Evolutionary conservation across 2,797 vertebrate genomes (phyloP).

Genomic region (Pristis pectinata): DNA sequence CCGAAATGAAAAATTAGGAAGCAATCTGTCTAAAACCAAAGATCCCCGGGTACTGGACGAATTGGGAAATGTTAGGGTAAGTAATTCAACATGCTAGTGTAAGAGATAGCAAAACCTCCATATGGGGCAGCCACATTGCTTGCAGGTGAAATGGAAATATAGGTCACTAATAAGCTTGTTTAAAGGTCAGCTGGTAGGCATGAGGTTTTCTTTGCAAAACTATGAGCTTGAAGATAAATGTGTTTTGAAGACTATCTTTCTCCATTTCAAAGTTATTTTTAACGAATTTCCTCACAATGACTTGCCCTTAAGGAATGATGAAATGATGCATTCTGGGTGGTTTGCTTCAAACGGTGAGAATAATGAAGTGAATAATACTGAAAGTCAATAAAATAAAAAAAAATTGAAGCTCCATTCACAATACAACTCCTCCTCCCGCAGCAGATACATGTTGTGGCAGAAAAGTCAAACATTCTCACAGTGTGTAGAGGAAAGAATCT

Average conservation of each 20-base stretch:
- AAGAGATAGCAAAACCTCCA: slow-evolving; percentile 1
- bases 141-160: slow-evolving; percentile 10
- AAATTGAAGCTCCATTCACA: neutral
- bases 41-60: neutral
- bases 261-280: slow-evolving; percentile 2
- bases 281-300: neutral
- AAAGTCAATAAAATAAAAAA: neutral
- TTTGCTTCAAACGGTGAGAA: neutral
- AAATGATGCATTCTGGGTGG: neutral
- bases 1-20: neutral
- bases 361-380: neutral
- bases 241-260: neutral
- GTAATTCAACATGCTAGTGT: neutral
- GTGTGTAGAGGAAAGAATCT: neutral
- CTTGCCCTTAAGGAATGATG: neutral
- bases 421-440: neutral
- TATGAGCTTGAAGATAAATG: neutral
- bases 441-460: neutral
- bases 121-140: neutral
- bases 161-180: slow-evolving; percentile 26
- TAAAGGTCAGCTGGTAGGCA: slow-evolving; percentile 27
- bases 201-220: neutral
- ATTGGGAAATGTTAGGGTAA: slow-evolving; percentile 9
- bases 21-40: neutral
- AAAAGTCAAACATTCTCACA: neutral